Evolutionary conservation across 2,888 invertebrate species (phyloP), one percentile per base, ranked within the genome.

Genomic region (Catocala sponsa): DNA sequence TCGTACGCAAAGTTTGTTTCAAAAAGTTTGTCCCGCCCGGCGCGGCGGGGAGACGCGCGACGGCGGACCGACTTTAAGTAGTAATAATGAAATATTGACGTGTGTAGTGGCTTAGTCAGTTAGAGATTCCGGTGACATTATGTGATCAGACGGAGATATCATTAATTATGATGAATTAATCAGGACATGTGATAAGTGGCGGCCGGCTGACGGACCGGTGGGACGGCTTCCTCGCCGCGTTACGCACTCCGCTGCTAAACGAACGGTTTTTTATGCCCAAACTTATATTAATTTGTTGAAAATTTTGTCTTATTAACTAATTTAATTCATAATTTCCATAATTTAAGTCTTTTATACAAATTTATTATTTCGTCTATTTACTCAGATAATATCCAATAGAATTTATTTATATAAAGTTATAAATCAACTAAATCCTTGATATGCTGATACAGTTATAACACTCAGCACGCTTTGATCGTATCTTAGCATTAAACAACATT

Each of bases 111-210:
- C 25, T 35, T 10, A 33, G 55, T 54, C 49, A 44, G 32, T 25
- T 55, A 46, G 46, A 35, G 35, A 53, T 52, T 10, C 38, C 5
- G 41, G 44, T 35, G 46, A 11, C 43, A 11, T 41, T 38, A 11
- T 44, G 43, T 63, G 42, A 44, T 59, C 10, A 51, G 74, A 67
- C 63, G 64, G 63, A 60, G 63, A 52, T 60, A 64, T 76, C 80
- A 81, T 80, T 70, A 81, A 82, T 81, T 82, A 74, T 68, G 72
- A 79, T 79, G 75, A 74, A 83, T 84, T 79, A 81, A 75, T 76
- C 62, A 61, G 76, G 70, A 70, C 71, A 77, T 76, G 81, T 82
- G 81, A 82, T 83, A 80, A 82, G 72, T 78, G 70, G 58, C 63
- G 59, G 56, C 72, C 69, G 78, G 66, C 54, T 58, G 65, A 51